Base-by-base conservation (phyloP, 1,140 invertebrate genomes). In the Idris sp. region DNA sequence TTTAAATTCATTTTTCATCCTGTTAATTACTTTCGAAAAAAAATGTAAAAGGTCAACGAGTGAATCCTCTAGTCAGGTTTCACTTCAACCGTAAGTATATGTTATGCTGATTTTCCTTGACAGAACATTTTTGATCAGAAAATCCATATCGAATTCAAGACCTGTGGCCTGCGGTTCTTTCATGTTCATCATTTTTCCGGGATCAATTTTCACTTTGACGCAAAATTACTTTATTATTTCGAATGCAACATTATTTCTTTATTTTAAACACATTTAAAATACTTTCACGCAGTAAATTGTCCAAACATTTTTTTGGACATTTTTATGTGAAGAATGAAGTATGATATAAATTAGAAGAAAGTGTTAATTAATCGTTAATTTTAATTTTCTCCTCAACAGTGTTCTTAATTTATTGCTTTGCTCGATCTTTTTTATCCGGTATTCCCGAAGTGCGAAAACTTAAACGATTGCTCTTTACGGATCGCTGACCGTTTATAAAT, bases 1-100 rank as follows among this genome's bases (percentile, higher is more conserved):
- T n/a, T n/a, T n/a, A n/a, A 77, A 68, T 51, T 46, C 8, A 28
- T 53, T 56, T 72, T 64, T 26, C 16, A 41, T 46, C 13, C 13
- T 16, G 38, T 43, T 56, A 56, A 44, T 33, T 44, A 3, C 40
- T 35, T 56, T 58, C 7, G 26, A 56, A 43, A 36, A 44, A 8
- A 15, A 22, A 44, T 28, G 9, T 28, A 16, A 65, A 65, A 65
- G 53, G 49, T 64, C 53, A 58, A 7, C 38, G 33, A 16, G 64
- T 43, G 65, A 59, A 48, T 49, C 36, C 9, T 7, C 8, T n/a
- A n/a, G n/a, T 31, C 26, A 7, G 33, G 14, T 61, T 61, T 61
- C 58, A 40, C 59, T 43, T n/a, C n/a, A n/a, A n/a, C n/a, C 25
- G 33, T 26, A 41, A 33, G 38, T 33, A 33, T 43, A 40, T 1